Percentiles rank a stretch among this genome's conserved stretches.
Conservation (phyloP, 1,140 invertebrate genomes). For the Listronotus bonariensis region DNA sequence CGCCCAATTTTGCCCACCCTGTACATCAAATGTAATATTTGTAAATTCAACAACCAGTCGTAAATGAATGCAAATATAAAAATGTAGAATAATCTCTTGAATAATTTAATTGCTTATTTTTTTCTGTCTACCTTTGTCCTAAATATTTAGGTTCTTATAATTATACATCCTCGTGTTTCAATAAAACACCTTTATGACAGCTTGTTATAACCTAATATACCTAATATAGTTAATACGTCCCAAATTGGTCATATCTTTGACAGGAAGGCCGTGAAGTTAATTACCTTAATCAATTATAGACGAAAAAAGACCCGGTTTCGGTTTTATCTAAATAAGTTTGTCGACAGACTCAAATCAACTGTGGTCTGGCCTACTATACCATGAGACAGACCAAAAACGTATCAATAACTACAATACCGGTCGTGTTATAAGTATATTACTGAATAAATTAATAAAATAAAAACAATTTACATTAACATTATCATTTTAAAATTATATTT, state of each 20-base stretch:
- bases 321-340: constrained; percentile 35
- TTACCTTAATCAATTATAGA: constrained; percentile 36
- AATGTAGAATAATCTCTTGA: no score
- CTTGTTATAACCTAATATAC: constrained; percentile 27
- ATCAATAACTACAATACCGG: no score
- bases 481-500: no score
- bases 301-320: constrained; percentile 27
- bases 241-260: constrained; percentile 36
- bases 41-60: no score
- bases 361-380: not conserved
- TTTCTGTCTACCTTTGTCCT: no score
- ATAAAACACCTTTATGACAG: constrained; percentile 22
- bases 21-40: no score
- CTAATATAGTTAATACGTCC: constrained; percentile 31
- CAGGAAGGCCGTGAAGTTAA: constrained; percentile 28
- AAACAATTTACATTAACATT: no score
- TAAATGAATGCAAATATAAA: no score
- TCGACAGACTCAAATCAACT: constrained; percentile 21
- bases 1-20: no score
- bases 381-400: not conserved
- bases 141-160: not conserved
- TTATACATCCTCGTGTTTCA: not conserved
- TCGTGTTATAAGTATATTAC: no score
- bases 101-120: no score
- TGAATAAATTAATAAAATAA: no score